Conservation (phyloP, 2,797 vertebrate genomes). For the Chelon auratus region DNA sequence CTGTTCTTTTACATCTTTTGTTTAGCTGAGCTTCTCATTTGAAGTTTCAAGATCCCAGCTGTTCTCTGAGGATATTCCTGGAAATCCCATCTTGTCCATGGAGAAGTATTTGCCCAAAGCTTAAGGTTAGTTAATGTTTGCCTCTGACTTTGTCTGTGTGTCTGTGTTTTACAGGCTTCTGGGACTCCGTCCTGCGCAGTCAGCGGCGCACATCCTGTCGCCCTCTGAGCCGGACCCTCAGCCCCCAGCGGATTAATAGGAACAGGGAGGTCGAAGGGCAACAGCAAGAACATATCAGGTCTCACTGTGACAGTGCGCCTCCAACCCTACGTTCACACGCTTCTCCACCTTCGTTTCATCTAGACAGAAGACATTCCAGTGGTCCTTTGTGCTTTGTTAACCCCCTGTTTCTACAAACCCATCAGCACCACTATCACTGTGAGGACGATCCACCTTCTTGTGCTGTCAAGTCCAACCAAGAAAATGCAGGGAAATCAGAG, state of each 20-base stretch:
- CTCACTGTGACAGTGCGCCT: slow-evolving; percentile 85
- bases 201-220: slow-evolving; percentile 66
- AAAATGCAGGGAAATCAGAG: slow-evolving; percentile 21
- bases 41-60: slow-evolving; percentile 13
- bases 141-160: slow-evolving; percentile 26
- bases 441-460: not conserved
- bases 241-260: slow-evolving; percentile 79
- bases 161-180: slow-evolving; percentile 88
- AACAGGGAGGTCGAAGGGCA: slow-evolving; percentile 51
- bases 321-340: slow-evolving; percentile 87
- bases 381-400: slow-evolving; percentile 94
- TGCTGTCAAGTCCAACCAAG: slow-evolving; percentile 11
- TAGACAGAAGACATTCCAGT: slow-evolving; percentile 89
- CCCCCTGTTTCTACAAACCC: slow-evolving; percentile 94
- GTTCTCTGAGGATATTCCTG: slow-evolving; percentile 2
- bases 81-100: not conserved
- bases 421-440: slow-evolving; percentile 72
- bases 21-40: not conserved
- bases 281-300: slow-evolving; percentile 44
- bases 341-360: slow-evolving; percentile 74
- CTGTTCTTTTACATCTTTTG: not conserved
- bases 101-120: slow-evolving; percentile 4
- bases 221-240: slow-evolving; percentile 73
- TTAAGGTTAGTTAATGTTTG: slow-evolving; percentile 39
- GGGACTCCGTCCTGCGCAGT: slow-evolving; percentile 90